Evolutionary conservation across 2,888 invertebrate genomes (phyloP).

Genomic region (Eupithecia vulgata): DNA sequence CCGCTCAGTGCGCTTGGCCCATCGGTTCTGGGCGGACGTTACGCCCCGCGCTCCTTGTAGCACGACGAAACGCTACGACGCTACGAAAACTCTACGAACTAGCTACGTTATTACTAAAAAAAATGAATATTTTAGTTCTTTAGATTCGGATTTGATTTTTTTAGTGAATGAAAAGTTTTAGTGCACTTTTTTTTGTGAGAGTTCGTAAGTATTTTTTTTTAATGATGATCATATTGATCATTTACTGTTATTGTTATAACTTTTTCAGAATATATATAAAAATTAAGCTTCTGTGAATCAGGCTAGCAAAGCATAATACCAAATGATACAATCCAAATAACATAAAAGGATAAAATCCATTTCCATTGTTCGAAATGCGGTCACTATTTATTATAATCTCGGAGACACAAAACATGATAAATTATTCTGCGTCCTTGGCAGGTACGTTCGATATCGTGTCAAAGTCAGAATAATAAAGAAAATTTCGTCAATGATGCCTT

Average conservation of each 20-base stretch:
- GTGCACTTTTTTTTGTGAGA: conserved; percentile 56
- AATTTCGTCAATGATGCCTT: conserved; percentile 61
- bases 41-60: conserved; percentile 62
- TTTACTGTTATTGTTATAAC: not conserved
- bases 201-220: conserved; percentile 62
- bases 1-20: conserved; percentile 76
- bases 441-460: conserved; percentile 38
- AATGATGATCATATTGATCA: not conserved
- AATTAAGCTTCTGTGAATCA: not conserved
- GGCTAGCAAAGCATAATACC: not conserved
- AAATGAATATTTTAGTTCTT: conserved; percentile 18
- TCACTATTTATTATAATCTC: conserved; percentile 18
- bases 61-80: conserved; percentile 40
- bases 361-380: conserved; percentile 25
- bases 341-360: conserved; percentile 11
- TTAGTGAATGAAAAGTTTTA: conserved; percentile 44
- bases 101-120: conserved; percentile 36
- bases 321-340: conserved; percentile 8
- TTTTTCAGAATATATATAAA: not conserved
- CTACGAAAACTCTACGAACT: conserved; percentile 57
- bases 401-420: conserved; percentile 30
- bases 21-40: conserved; percentile 73
- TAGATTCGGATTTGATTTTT: conserved; percentile 36
- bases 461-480: conserved; percentile 65
- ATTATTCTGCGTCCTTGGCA: conserved; percentile 23